phyloP scores from a whole-genome alignment of 2,797 vertebrate genomes.

The Lindbergichthys nudifrons region DNA sequence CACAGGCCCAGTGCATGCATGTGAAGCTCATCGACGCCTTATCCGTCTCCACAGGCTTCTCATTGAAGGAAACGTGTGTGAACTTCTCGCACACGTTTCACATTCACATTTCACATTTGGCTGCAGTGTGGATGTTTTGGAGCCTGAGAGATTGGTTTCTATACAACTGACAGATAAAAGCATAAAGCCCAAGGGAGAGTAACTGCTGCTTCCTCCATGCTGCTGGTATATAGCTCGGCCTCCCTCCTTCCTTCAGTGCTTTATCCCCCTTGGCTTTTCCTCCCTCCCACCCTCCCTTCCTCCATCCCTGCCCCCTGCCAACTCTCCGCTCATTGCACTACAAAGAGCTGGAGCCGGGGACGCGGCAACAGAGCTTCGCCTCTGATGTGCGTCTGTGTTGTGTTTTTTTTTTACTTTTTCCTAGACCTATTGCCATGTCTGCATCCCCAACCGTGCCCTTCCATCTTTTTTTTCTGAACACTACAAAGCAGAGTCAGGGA shows the following conservation, averaged over 20 bases:
- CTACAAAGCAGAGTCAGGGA: slow-evolving; percentile 62
- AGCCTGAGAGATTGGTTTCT: slow-evolving; percentile 61
- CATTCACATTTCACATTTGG: slow-evolving; percentile 15
- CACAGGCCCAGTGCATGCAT: not conserved
- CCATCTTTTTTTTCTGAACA: slow-evolving; percentile 33
- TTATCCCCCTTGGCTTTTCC: slow-evolving; percentile 37
- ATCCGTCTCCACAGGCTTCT: slow-evolving; percentile 10
- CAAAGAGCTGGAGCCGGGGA: slow-evolving; percentile 76
- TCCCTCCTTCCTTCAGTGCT: slow-evolving; percentile 40
- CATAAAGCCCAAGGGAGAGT: slow-evolving; percentile 67
- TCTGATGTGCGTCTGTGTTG: slow-evolving; percentile 69
- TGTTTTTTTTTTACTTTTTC: slow-evolving; percentile 13
- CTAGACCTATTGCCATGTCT: slow-evolving; percentile 52
- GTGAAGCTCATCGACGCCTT: slow-evolving; percentile 6
- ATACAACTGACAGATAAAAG: slow-evolving; percentile 81
- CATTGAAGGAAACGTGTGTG: slow-evolving; percentile 12
- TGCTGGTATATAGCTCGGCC: slow-evolving; percentile 66
- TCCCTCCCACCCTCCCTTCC: slow-evolving; percentile 22
- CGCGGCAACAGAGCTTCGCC: slow-evolving; percentile 68
- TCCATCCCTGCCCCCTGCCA: slow-evolving; percentile 52
- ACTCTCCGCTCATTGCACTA: slow-evolving; percentile 82
- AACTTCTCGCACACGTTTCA: slow-evolving; percentile 9
- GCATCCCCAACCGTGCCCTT: slow-evolving; percentile 46
- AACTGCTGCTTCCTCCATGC: slow-evolving; percentile 76
- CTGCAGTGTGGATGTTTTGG: slow-evolving; percentile 41